These are phyloP conservation scores for Marmota flaviventris DNA, from an alignment of 2,113 vertebrate species.

Conservation along the genomic window DNA sequence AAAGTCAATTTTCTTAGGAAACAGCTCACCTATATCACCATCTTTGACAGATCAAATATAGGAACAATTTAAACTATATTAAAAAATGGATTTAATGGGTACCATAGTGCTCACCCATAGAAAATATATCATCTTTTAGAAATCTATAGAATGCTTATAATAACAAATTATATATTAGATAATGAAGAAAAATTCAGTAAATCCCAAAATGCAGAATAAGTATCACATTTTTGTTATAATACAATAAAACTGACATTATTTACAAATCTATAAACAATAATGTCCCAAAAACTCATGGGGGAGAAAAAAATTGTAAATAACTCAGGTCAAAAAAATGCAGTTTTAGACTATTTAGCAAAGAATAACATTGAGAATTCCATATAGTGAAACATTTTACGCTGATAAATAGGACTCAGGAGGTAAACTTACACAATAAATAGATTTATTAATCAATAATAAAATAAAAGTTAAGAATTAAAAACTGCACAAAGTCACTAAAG, in stretches of 20 bases:
- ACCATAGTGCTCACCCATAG: neutral
- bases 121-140: slow-evolving; percentile 32
- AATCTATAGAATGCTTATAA: slow-evolving; percentile 40
- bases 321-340: neutral
- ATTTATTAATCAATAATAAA: slow-evolving; percentile 34
- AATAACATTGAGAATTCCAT: slow-evolving; percentile 4
- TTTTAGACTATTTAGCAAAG: neutral
- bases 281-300: neutral
- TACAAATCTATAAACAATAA: slow-evolving; percentile 20
- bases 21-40: neutral
- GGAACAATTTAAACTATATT: slow-evolving; percentile 9
- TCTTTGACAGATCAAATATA: slow-evolving; percentile 43
- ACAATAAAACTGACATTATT: slow-evolving; percentile 39
- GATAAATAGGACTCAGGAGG: neutral
- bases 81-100: slow-evolving; percentile 18
- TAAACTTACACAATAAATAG: neutral
- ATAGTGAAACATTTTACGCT: neutral
- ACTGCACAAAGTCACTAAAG: neutral
- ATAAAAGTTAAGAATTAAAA: neutral
- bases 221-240: neutral
- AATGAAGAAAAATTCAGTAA: slow-evolving; percentile 15
- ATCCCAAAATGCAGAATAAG: neutral
- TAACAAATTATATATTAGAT: neutral
- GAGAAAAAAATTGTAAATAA: slow-evolving; percentile 49
- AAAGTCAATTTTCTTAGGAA: slow-evolving; percentile 36